Evolutionary conservation across 2,888 invertebrate species (phyloP), one percentile per base, ranked within the genome.

Genomic region (Drosophila glabriapex): DNA sequence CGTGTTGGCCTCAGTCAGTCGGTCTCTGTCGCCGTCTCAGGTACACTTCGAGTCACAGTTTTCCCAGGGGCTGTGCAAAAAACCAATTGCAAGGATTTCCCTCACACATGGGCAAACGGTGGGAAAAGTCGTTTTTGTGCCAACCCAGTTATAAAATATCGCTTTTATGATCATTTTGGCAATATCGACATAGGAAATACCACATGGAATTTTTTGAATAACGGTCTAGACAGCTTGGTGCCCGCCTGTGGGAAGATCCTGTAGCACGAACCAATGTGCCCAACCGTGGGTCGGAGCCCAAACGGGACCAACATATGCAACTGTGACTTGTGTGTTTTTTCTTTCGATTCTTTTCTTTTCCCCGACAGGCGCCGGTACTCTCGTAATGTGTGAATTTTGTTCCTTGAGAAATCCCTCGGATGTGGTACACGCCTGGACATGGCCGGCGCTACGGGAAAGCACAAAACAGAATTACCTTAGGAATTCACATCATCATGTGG

Each of bases 371-470:
- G 89, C 89, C 90, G 81, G 58, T 60, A 22, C 31, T 55, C 63
- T 66, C 60, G 61, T 85, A 75, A 78, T 79, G 85, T 87, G 88
- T 72, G 73, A 75, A 71, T 53, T 80, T 63, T 52, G 70, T 69
- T 63, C 77, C 82, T 80, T 79, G 76, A 74, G 89, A 82, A 89
- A 80, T 89, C 66, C 89, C 87, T 82, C 52, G 39, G 54, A 10
- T 25, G n/a, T 54, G 59, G 54, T 43, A 55, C 63, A 68, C 70
- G 78, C 70, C 72, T 71, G 73, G 68, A 63, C 70, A 46, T 25
- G 46, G 39, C 80, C 84, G 91, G 88, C 88, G 88, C 88, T 91
- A 90, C 84, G 89, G 88, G 91, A 84, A 89, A 82, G 78, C 83
- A 83, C 82, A 80, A 67, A 64, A 62, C 60, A 58, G 66, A 68